Evolutionary conservation across 2,888 invertebrate species (phyloP).

Genomic region (Pyrrhosoma nymphula): DNA sequence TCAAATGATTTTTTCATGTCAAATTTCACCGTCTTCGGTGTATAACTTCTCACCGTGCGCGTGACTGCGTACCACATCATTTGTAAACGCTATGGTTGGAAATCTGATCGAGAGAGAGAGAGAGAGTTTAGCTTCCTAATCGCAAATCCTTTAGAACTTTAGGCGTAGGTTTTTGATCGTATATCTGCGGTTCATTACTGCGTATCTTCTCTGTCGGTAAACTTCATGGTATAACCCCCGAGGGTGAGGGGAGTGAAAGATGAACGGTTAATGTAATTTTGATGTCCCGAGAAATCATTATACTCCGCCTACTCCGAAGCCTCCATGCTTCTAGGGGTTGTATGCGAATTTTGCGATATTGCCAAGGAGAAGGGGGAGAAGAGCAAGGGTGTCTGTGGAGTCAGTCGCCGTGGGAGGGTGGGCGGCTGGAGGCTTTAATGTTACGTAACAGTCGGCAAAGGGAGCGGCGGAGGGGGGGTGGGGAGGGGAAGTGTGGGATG

Average conservation of each 20-base stretch:
- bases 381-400: not conserved
- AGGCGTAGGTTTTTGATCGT: not conserved
- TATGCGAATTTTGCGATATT: conserved; percentile 55
- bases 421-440: conserved; percentile 31
- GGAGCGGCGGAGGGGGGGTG: not conserved
- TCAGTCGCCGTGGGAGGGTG: not conserved
- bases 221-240: not conserved
- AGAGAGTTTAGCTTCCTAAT: not conserved
- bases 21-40: too few species aligned
- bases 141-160: not conserved
- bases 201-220: not conserved
- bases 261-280: conserved; percentile 8
- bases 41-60: too few species aligned
- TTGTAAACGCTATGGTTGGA: too few species aligned
- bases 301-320: not conserved
- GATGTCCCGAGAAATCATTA: conserved; percentile 42
- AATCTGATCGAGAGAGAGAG: too few species aligned
- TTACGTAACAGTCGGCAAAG: conserved; percentile 64
- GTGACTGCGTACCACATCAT: too few species aligned
- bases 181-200: not conserved
- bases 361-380: not conserved
- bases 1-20: too few species aligned
- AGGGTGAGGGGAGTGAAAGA: not conserved
- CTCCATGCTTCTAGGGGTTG: conserved; percentile 22
- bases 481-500: not conserved